Conservation (phyloP, 2,888 invertebrate species). For the Pyrrhosoma nymphula region DNA sequence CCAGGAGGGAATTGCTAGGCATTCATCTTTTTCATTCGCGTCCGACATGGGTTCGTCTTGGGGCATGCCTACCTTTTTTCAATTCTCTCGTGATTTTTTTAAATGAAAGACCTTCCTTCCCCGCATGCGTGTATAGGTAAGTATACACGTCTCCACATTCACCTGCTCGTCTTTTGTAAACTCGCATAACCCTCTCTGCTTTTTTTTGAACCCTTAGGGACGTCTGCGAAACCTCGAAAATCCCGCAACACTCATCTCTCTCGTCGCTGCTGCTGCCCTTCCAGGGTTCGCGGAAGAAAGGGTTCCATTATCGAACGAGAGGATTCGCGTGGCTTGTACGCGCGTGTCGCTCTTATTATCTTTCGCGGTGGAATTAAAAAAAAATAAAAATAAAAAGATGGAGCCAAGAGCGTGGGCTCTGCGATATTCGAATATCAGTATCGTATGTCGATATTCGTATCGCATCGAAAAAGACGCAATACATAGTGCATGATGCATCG, state of each 20-base stretch:
- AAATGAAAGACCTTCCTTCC: neutral
- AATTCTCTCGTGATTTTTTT: neutral
- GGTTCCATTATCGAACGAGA: neutral
- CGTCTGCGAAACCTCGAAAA: neutral
- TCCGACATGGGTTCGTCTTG: neutral
- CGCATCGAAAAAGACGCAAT: too few relatives aligned
- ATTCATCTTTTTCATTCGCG: neutral
- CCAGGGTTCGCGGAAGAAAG: neutral
- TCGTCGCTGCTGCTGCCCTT: neutral
- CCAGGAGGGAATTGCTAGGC: neutral
- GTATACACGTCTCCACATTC: neutral
- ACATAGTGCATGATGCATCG: too few relatives aligned
- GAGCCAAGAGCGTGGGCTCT: too few relatives aligned
- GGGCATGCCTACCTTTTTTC: neutral
- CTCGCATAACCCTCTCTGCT: neutral
- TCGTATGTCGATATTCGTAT: too few relatives aligned
- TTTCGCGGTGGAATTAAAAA: neutral
- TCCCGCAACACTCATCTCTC: neutral
- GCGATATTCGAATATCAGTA: too few relatives aligned
- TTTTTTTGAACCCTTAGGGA: neutral
- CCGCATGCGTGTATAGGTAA: neutral
- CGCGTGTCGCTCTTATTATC: neutral
- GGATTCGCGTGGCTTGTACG: neutral
- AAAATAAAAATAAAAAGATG: neutral
- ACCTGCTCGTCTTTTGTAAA: constrained; percentile 8